These are phyloP conservation scores for Hippocampus comes DNA, from an alignment of 2,113 vertebrate genomes.

Conservation along the genomic window DNA sequence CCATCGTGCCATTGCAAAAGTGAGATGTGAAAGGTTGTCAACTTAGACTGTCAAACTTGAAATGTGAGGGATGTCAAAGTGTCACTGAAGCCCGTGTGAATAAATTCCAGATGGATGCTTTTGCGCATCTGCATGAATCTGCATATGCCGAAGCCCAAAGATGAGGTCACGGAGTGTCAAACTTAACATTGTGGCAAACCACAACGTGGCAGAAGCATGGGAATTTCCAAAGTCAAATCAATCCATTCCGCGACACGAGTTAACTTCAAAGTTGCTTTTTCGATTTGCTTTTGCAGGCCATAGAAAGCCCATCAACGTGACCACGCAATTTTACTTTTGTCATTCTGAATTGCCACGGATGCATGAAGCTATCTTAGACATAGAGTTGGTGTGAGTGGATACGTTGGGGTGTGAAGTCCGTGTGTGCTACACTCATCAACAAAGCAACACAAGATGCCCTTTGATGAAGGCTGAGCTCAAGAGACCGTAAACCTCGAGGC, in stretches of 20 bases:
- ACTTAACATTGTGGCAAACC: neutral
- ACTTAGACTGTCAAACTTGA: neutral
- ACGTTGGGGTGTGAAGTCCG: no score
- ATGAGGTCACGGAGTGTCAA: conserved; percentile 39
- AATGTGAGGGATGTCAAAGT: neutral
- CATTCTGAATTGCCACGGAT: no score
- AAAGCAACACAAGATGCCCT: no score
- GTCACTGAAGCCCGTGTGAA: neutral
- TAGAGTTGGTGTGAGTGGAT: no score
- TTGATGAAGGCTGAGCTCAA: no score
- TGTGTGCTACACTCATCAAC: no score
- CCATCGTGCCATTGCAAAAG: neutral
- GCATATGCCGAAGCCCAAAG: conserved; percentile 24
- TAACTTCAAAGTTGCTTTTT: neutral
- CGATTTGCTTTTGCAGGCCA: no score
- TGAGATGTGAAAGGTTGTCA: neutral
- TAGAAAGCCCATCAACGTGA: no score
- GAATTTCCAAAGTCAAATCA: neutral
- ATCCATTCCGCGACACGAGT: neutral
- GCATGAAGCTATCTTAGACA: no score
- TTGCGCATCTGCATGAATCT: conserved; percentile 16
- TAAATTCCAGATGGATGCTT: conserved; percentile 27
- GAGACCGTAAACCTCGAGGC: no score
- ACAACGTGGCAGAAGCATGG: neutral
- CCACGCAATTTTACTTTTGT: no score